These are phyloP conservation scores for Nephrocerus scutellatus DNA, from an alignment of 2,888 invertebrate genomes.

Conservation along the genomic window DNA sequence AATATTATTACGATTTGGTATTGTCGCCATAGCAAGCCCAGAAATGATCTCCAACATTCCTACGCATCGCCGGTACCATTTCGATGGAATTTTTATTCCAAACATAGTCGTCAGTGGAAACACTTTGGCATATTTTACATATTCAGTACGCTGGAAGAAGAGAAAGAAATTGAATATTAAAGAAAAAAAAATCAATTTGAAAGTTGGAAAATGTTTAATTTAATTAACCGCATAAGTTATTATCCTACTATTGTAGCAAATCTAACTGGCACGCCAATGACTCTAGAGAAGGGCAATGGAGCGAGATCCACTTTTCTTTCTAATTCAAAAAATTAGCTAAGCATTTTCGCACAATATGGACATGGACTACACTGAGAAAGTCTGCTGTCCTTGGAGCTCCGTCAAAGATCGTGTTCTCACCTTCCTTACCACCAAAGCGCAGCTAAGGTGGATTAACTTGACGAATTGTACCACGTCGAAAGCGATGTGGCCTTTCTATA, in stretches of 20 bases:
- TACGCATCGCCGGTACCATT: conserved; percentile 82
- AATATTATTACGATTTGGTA: conserved; percentile 70
- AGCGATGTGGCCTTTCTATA: too few species aligned
- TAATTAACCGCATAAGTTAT: conserved; percentile 3
- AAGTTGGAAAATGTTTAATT: conserved; percentile 1
- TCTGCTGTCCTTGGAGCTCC: too few species aligned
- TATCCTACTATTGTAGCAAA: background rate
- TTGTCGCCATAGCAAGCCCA: conserved; percentile 71
- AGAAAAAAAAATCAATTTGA: conserved; percentile 9
- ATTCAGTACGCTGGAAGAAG: conserved; percentile 77
- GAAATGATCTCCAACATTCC: conserved; percentile 79
- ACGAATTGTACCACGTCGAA: too few species aligned
- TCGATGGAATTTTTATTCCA: conserved; percentile 82
- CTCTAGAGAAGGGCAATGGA: conserved; percentile 11
- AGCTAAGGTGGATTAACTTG: too few species aligned
- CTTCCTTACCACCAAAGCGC: too few species aligned
- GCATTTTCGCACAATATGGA: too few species aligned
- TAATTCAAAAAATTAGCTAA: too few species aligned
- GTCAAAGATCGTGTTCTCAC: too few species aligned
- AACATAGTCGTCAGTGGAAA: conserved; percentile 75
- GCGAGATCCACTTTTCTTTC: conserved; percentile 8
- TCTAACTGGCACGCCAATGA: background rate
- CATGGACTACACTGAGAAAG: too few species aligned
- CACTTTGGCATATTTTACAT: conserved; percentile 93
- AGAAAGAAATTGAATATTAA: conserved; percentile 22